These are phyloP conservation scores for Cancer borealis DNA, from an alignment of 2,888 invertebrate genomes.

Conservation along the genomic window DNA sequence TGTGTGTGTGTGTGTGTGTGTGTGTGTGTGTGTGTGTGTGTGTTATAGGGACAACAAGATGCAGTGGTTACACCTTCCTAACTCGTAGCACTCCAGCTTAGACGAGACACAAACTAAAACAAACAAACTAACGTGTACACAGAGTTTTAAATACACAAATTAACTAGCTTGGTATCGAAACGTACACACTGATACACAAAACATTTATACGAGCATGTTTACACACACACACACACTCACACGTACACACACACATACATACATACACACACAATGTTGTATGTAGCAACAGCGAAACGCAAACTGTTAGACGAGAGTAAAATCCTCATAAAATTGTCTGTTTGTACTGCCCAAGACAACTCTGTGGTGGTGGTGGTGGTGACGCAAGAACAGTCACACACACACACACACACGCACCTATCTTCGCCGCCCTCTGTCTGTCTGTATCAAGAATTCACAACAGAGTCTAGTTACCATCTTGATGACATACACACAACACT, in stretches of 20 bases:
- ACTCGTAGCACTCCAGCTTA: background rate
- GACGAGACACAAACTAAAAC: background rate
- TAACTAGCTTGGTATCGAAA: background rate
- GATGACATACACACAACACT: background rate
- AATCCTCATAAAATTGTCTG: conserved; percentile 17
- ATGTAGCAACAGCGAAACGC: background rate
- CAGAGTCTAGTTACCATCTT: background rate
- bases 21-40: too few relatives aligned
- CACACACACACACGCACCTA: conserved; percentile 51
- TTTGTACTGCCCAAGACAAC: background rate
- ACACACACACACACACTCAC: conserved; percentile 39
- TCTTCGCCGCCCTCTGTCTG: background rate
- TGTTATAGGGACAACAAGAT: background rate
- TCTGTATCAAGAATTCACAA: background rate
- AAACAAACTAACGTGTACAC: background rate
- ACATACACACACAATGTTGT: conserved; percentile 12
- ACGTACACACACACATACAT: conserved; percentile 5
- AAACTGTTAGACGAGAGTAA: conserved; percentile 24
- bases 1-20: background rate
- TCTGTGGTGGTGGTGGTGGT: background rate
- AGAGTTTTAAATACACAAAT: background rate
- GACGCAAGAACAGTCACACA: conserved; percentile 29
- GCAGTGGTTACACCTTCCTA: background rate
- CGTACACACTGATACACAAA: background rate
- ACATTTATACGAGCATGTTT: conserved; percentile 23